Evolutionary conservation across 2,797 vertebrate species (phyloP).

Genomic region (Sebastes vulpes): DNA sequence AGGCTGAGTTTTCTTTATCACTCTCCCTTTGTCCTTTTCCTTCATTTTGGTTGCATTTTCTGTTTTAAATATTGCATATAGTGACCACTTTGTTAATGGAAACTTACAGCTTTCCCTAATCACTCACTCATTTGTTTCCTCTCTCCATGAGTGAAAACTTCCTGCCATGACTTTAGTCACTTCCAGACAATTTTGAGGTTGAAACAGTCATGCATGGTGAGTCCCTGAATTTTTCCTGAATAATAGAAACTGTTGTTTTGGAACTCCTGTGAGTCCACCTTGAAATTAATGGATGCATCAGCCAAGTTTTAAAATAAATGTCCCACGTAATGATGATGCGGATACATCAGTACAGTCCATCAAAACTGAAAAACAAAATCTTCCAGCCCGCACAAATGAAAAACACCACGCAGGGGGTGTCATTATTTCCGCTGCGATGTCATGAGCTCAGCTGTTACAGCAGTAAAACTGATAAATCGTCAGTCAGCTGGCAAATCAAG

Average conservation of each 20-base stretch:
- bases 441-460: constrained; percentile 36
- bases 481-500: constrained; percentile 26
- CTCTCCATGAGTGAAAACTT: background rate
- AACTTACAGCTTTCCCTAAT: background rate
- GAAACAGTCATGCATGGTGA: background rate
- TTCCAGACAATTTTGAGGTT: background rate
- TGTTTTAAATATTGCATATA: background rate
- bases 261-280: background rate
- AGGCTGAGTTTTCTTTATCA: background rate
- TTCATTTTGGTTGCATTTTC: background rate
- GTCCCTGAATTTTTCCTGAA: background rate
- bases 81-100: background rate
- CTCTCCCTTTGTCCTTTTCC: background rate
- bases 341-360: background rate
- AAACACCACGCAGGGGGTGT: constrained; percentile 14
- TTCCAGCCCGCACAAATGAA: background rate
- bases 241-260: background rate
- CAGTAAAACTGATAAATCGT: constrained; percentile 29
- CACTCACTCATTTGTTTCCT: background rate
- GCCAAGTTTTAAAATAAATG: background rate
- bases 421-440: constrained; percentile 18
- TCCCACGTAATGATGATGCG: background rate
- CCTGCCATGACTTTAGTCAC: constrained; percentile 1
- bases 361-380: background rate
- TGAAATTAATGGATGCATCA: background rate